phyloP scores from a whole-genome alignment of 1,140 invertebrate genomes.

The Drosophila trapezifrons region DNA sequence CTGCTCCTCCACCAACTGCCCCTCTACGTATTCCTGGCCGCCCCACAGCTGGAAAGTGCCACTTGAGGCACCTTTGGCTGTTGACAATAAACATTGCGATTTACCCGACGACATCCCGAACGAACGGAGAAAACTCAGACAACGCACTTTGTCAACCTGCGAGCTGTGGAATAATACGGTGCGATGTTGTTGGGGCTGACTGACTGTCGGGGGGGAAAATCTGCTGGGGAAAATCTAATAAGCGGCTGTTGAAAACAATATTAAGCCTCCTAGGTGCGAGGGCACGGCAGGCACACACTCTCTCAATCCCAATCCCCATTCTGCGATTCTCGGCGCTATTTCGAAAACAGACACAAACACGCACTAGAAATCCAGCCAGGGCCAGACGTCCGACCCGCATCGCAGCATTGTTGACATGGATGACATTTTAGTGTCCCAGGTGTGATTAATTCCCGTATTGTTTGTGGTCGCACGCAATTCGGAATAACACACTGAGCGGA shows the following conservation, averaged over 20 bases:
- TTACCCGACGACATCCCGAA: slow-evolving; percentile 45
- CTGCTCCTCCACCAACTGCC: slow-evolving; percentile 2
- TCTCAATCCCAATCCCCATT: neutral
- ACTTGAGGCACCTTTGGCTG: slow-evolving; percentile 75
- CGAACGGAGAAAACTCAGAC: slow-evolving; percentile 38
- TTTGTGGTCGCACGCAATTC: slow-evolving; percentile 45
- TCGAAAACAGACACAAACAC: slow-evolving; percentile 32
- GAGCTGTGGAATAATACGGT: slow-evolving; percentile 27
- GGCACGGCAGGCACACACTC: neutral
- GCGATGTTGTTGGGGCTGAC: neutral
- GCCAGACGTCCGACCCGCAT: slow-evolving; percentile 24
- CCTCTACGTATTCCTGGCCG: slow-evolving; percentile 9
- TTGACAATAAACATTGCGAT: slow-evolving; percentile 81
- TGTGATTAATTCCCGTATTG: slow-evolving; percentile 77
- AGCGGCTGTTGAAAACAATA: slow-evolving; percentile 67
- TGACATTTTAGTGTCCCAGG: slow-evolving; percentile 76
- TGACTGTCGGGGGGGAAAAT: neutral
- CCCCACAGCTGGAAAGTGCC: slow-evolving; percentile 48
- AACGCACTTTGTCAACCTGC: slow-evolving; percentile 59
- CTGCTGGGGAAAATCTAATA: slow-evolving; percentile 63
- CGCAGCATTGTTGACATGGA: slow-evolving; percentile 72
- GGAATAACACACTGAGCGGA: slow-evolving; percentile 3
- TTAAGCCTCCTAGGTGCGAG: slow-evolving; percentile 54
- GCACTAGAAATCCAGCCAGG: slow-evolving; percentile 36
- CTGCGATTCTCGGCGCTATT: slow-evolving; percentile 9